Evolutionary conservation across 2,113 vertebrate species (phyloP).

Genomic region (Aramus guarauna): DNA sequence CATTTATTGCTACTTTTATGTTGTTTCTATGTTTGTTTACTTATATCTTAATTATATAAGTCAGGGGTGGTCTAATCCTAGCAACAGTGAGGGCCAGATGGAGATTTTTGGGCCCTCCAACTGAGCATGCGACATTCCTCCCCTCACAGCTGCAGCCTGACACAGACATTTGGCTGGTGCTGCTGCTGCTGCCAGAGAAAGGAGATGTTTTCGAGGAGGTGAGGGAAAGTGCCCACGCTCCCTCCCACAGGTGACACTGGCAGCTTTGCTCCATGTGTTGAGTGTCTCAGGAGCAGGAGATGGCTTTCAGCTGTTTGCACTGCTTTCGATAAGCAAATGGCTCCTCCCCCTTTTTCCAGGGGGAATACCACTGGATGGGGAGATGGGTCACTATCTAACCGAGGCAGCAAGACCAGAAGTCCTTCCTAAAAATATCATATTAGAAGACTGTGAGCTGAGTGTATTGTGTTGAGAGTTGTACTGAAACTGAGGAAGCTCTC

Average conservation of each 20-base stretch:
- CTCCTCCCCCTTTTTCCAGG: neutral
- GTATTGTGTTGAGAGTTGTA: neutral
- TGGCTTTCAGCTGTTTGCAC: neutral
- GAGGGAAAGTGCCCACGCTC: neutral
- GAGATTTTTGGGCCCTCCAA: constrained; percentile 4
- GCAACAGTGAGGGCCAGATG: constrained; percentile 28
- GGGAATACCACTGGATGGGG: neutral
- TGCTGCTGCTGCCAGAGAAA: neutral
- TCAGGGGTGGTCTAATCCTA: neutral
- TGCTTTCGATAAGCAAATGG: neutral
- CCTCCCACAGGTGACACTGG: neutral
- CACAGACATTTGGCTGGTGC: neutral
- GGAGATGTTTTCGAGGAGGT: neutral
- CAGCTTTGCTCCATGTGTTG: neutral
- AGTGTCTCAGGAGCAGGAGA: neutral
- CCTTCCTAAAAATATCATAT: neutral
- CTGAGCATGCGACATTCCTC: neutral
- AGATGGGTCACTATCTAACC: neutral
- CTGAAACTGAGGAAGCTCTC: neutral
- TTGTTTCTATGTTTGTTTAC: neutral
- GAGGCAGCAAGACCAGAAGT: neutral
- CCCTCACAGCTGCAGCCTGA: constrained; percentile 18
- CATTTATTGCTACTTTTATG: neutral
- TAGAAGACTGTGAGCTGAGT: neutral
- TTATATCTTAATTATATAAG: constrained; percentile 6